phyloP scores from a whole-genome alignment of 2,888 invertebrate species.

The Allophyes oxyacanthae region DNA sequence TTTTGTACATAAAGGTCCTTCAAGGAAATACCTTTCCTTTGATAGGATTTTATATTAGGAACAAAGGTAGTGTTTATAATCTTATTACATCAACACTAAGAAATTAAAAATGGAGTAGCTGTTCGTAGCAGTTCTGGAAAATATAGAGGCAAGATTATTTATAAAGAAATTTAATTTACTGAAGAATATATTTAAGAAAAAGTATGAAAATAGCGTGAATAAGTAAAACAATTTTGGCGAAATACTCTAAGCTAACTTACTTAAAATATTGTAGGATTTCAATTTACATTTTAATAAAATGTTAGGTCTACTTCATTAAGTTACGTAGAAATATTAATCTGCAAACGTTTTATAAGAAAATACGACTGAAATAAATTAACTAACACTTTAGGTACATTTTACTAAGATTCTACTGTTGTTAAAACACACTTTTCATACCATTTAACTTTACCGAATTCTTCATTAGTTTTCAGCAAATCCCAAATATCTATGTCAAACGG shows the following conservation, averaged over 20 bases:
- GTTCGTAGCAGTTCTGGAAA: no score
- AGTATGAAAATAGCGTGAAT: background rate
- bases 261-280: background rate
- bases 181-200: constrained; percentile 1
- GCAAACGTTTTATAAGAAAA: constrained; percentile 24
- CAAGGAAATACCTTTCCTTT: constrained; percentile 10
- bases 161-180: constrained; percentile 3
- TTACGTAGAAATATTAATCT: constrained; percentile 8
- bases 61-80: no score
- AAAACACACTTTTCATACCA: constrained; percentile 56
- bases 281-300: constrained; percentile 2
- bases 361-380: constrained; percentile 4
- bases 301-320: constrained; percentile 3
- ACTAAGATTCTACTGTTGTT: constrained; percentile 21
- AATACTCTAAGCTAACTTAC: no score
- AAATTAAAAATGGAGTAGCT: constrained; percentile 3
- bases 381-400: constrained; percentile 2
- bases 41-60: constrained; percentile 3
- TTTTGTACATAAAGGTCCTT: background rate
- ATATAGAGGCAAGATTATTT: background rate
- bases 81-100: background rate
- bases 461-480: constrained; percentile 65
- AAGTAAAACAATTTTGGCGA: no score
- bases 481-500: constrained; percentile 66
- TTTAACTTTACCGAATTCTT: constrained; percentile 45